These are phyloP conservation scores for Bubalus kerabau DNA, from an alignment of 2,113 vertebrate species.

Conservation along the genomic window DNA sequence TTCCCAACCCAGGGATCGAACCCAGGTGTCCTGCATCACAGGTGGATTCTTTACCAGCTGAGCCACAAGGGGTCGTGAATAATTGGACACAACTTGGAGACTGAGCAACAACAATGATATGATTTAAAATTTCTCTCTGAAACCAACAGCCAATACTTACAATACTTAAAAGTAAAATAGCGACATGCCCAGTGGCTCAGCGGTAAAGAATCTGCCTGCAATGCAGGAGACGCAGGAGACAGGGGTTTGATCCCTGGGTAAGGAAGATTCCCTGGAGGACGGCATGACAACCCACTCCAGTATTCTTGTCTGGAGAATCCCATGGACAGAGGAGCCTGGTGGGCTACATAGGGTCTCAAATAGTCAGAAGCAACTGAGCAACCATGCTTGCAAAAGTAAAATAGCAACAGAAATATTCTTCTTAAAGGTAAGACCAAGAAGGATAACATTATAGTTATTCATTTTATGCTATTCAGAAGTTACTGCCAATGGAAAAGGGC, in stretches of 20 bases:
- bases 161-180: background rate
- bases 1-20: background rate
- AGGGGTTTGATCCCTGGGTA: background rate
- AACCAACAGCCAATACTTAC: background rate
- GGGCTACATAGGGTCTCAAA: background rate
- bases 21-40: background rate
- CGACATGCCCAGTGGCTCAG: background rate
- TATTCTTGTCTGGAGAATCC: background rate
- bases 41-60: background rate
- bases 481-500: background rate
- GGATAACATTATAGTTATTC: background rate
- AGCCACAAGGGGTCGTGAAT: background rate
- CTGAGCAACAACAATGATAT: background rate
- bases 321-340: background rate
- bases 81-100: background rate
- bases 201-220: background rate
- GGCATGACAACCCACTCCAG: background rate
- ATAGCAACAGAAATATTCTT: background rate
- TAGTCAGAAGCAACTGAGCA: background rate
- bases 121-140: constrained; percentile 4
- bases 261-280: background rate
- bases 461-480: background rate
- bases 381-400: background rate
- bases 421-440: background rate
- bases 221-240: background rate